Evolutionary conservation across 2,113 vertebrate genomes (phyloP).

Genomic region (Barbus barbus): DNA sequence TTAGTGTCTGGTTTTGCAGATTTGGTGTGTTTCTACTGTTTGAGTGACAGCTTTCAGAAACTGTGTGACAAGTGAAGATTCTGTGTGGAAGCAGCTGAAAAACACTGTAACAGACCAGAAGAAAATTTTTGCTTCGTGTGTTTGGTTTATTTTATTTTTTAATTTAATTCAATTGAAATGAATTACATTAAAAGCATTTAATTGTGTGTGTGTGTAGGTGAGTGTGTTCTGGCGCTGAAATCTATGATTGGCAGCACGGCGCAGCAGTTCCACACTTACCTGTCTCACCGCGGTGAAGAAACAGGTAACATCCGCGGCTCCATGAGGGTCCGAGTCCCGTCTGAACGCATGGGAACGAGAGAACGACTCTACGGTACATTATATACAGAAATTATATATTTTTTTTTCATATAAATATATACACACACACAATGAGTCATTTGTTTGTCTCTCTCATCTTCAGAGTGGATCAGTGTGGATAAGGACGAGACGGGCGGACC

Average conservation of each 20-base stretch:
- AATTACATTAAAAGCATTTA: too few relatives aligned
- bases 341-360: constrained; percentile 90
- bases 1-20: too few relatives aligned
- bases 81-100: too few relatives aligned
- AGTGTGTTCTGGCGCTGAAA: constrained; percentile 94
- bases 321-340: constrained; percentile 93
- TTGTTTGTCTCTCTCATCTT: background rate
- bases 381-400: too few relatives aligned
- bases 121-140: too few relatives aligned
- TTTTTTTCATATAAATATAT: background rate
- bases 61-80: too few relatives aligned
- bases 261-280: constrained; percentile 94
- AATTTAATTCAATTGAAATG: too few relatives aligned
- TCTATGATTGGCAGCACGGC: constrained; percentile 97
- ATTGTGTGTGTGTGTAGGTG: constrained; percentile 73
- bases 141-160: too few relatives aligned
- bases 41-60: too few relatives aligned
- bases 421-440: background rate
- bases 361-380: constrained; percentile 90
- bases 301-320: constrained; percentile 94
- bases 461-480: constrained; percentile 97
- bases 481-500: constrained; percentile 86
- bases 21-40: too few relatives aligned
- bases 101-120: too few relatives aligned
- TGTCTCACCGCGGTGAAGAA: constrained; percentile 94